These are phyloP conservation scores for Philereme transversata DNA, from an alignment of 2,888 invertebrate genomes.

Conservation along the genomic window DNA sequence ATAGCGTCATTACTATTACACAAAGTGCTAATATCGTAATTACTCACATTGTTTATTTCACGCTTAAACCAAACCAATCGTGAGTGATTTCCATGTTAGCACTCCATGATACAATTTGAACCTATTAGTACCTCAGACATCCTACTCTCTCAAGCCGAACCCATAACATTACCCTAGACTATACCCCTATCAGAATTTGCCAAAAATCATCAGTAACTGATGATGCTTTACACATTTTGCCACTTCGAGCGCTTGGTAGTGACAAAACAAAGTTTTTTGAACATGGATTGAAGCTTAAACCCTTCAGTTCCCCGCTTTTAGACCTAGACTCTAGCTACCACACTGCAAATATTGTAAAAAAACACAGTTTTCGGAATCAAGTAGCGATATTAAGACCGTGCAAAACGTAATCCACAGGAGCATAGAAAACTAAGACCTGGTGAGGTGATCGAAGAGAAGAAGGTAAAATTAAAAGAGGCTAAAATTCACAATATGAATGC, in stretches of 20 bases:
- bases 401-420: constrained; percentile 86
- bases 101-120: constrained; percentile 48
- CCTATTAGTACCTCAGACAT: constrained; percentile 67
- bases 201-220: constrained; percentile 62
- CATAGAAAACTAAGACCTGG: constrained; percentile 97
- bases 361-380: constrained; percentile 56
- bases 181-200: constrained; percentile 58
- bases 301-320: constrained; percentile 74
- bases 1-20: constrained; percentile 26
- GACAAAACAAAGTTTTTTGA: constrained; percentile 58
- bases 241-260: constrained; percentile 66
- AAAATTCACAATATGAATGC: constrained; percentile 75
- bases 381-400: constrained; percentile 76
- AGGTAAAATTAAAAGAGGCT: constrained; percentile 88
- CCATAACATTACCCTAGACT: constrained; percentile 70
- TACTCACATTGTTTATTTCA: constrained; percentile 3
- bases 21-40: constrained; percentile 44
- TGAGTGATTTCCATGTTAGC: constrained; percentile 43
- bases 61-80: constrained; percentile 1
- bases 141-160: constrained; percentile 83
- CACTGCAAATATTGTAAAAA: constrained; percentile 55
- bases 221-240: constrained; percentile 63
- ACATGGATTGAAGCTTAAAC: constrained; percentile 65
- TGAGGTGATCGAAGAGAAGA: constrained; percentile 96
- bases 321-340: constrained; percentile 60